Base-by-base conservation (phyloP, 2,888 invertebrate species). In the Erannis defoliaria region DNA sequence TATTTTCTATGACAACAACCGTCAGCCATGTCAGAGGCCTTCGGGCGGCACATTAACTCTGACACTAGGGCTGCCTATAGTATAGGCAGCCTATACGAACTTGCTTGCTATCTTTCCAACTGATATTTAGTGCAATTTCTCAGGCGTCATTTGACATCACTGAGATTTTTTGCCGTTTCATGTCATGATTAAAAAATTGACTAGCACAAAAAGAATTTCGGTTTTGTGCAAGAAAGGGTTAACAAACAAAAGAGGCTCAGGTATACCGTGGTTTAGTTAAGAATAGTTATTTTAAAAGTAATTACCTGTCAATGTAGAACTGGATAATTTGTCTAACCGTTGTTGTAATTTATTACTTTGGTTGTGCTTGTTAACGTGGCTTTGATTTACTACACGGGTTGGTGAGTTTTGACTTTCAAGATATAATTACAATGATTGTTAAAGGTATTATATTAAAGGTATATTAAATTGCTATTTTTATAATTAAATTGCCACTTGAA, bases 141-240 rank as follows among this genome's bases (percentile, higher is more conserved):
- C n/a, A n/a, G n/a, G n/a, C n/a, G n/a, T n/a, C n/a, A 31, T 31
- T 31, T 31, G 31, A 31, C 31, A 31, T 31, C 9, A 9, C 12
- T 6, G 26, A 6, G 1, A 3, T n/a, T 23, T 23, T 43, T 43
- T 23, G 23, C 43, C 6, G 23, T 23, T 12, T 18, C 8, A 38
- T 38, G 6, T n/a, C 6, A 26, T 35, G 1, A 45, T n/a, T 6
- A 33, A 33, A 42, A 57, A 26, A 29, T 14, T 35, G 31, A 5
- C 23, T 16, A 42, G 23, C 23, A 4, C 1, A 43, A 26, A 40
- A 37, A 37, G 1, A 26, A 42, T 18, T 10, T 4, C 5, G 14
- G 3, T 43, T 6, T 68, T 68, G 57, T 50, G 31, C 42, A 63
- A 58, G 50, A 68, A 68, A 66, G 70, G 66, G 64, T 70, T 70